Conservation (phyloP, 2,797 vertebrate species). For the Lepus townsendii region DNA sequence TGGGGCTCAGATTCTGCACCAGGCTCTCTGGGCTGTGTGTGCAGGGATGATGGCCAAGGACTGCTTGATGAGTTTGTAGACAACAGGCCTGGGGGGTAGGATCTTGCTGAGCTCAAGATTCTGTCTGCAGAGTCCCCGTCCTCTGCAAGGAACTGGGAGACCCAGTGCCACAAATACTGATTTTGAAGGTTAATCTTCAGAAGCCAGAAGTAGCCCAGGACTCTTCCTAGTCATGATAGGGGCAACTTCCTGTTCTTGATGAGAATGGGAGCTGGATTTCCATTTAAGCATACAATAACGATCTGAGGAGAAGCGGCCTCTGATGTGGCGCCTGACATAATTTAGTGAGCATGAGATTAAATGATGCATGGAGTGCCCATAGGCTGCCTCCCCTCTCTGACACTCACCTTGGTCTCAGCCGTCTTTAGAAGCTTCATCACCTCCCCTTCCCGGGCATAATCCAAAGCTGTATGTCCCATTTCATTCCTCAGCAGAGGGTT, state of each 20-base stretch:
- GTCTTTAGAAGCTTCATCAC: conserved; percentile 91
- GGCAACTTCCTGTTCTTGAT: conserved; percentile 30
- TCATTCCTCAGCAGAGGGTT: conserved; percentile 95
- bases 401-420: conserved; percentile 93
- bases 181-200: conserved; percentile 49
- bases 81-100: background rate
- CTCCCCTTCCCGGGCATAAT: conserved; percentile 96
- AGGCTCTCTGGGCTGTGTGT: background rate
- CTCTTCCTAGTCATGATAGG: conserved; percentile 2
- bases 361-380: background rate
- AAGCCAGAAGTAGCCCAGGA: background rate
- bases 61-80: background rate
- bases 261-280: conserved; percentile 27
- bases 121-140: background rate
- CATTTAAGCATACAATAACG: conserved; percentile 67
- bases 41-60: background rate
- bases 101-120: background rate
- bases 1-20: background rate
- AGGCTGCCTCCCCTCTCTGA: background rate
- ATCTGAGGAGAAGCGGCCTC: conserved; percentile 33
- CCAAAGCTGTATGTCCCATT: conserved; percentile 94
- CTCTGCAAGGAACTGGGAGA: conserved; percentile 35
- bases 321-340: conserved; percentile 54
- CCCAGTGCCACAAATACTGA: conserved; percentile 25
- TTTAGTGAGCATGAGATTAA: conserved; percentile 45